Evolutionary conservation across 1,140 invertebrate genomes (phyloP), one percentile per base, ranked within the genome.

Genomic region (Papilio aristodemus): DNA sequence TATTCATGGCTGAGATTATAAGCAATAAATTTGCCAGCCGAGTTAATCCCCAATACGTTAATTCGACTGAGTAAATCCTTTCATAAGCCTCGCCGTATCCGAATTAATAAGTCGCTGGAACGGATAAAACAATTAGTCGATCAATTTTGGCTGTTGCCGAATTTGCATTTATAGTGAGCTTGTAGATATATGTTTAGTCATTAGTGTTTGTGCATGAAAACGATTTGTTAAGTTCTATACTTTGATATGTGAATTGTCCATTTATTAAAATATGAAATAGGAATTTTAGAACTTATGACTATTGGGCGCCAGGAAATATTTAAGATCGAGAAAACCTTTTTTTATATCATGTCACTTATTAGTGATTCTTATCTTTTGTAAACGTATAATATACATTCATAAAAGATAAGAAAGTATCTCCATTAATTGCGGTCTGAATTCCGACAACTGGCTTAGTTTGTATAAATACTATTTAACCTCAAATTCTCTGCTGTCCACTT

Each of bases 401-500:
- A n/a, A n/a, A n/a, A n/a, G n/a, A n/a, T n/a, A n/a, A n/a, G n/a
- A n/a, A n/a, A n/a, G n/a, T n/a, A n/a, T n/a, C n/a, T n/a, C n/a
- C n/a, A n/a, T n/a, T n/a, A n/a, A n/a, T n/a, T n/a, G n/a, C n/a
- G n/a, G n/a, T n/a, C n/a, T n/a, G n/a, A n/a, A n/a, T n/a, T n/a
- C n/a, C n/a, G n/a, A n/a, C n/a, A n/a, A n/a, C n/a, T n/a, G n/a
- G n/a, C n/a, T n/a, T n/a, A n/a, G n/a, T n/a, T n/a, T n/a, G 8
- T 10, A 19, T 4, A 14, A 22, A 22, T 50, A 11, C 17, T 22
- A 50, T 50, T 50, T 19, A 50, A 50, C 17, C 1, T 11, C 43
- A 22, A 50, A 50, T 50, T 19, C 43, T 22, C 43, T 22, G 36
- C 60, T 58, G 66, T 62, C 66, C 68, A 75, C 13, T 76, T 71